Conservation (phyloP, 2,888 invertebrate genomes). For the Cylloceria caligata region DNA sequence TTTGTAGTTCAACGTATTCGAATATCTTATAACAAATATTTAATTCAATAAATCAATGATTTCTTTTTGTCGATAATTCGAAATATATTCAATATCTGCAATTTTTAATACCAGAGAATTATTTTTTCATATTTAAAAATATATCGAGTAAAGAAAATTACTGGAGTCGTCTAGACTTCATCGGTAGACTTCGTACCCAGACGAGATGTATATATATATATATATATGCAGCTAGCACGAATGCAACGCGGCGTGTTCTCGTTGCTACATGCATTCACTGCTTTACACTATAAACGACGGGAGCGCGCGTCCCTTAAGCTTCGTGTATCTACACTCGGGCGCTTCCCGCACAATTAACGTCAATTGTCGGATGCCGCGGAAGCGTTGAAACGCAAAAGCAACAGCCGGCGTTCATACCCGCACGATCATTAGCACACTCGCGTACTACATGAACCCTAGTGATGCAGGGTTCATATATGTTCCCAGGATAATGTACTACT, state of each 20-base stretch:
- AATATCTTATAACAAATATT: too few species aligned
- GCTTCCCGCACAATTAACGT: constrained; percentile 72
- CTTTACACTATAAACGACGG: constrained; percentile 23
- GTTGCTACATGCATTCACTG: constrained; percentile 23
- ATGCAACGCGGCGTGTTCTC: constrained; percentile 31
- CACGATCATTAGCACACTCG: constrained; percentile 57
- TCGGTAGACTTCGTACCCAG: background rate
- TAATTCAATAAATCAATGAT: too few species aligned
- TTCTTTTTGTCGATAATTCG: too few species aligned
- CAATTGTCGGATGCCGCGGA: constrained; percentile 70
- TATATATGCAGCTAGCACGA: constrained; percentile 22
- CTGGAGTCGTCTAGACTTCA: constrained; percentile 24
- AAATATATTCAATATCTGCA: too few species aligned
- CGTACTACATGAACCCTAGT: constrained; percentile 17
- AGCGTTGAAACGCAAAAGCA: constrained; percentile 60
- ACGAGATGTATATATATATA: too few species aligned
- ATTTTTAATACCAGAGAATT: too few species aligned
- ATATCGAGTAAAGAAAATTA: background rate
- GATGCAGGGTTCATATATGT: constrained; percentile 19
- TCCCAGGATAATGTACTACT: constrained; percentile 7
- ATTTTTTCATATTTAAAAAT: background rate
- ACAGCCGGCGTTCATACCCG: constrained; percentile 31
- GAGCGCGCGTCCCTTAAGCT: constrained; percentile 25
- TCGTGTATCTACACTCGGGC: constrained; percentile 38
- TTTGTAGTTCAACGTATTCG: background rate